Evolutionary conservation across 2,888 invertebrate species (phyloP), one percentile per base, ranked within the genome.

Genomic region (Encarsia formosa): DNA sequence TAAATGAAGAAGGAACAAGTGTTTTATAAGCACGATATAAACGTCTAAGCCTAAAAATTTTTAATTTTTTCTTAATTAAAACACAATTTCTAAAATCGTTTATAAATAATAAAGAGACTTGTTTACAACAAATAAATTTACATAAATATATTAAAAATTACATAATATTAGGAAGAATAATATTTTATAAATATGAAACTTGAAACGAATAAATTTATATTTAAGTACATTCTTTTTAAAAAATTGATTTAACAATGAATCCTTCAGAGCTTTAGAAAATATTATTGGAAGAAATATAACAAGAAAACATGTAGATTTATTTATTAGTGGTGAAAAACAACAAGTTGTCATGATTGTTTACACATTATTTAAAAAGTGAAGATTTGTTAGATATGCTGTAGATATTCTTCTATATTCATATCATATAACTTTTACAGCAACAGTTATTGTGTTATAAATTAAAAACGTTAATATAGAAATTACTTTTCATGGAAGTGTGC

Each of bases 351-450:
- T 8, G 26, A 26, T 6, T 8, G 35, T 16, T 39, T 49, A 42
- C 29, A 32, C 16, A 49, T 50, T 50, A 19, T 23, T 46, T 43
- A 35, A 41, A 59, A 52, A 54, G 40, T 54, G 31, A 58, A 53
- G 35, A 54, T 44, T 24, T 19, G 34, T 61, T 61, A 59, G 53
- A 58, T 59, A 56, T 56, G 54, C 53, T 56, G 51, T 49, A 43
- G 51, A 56, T 56, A 51, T 58, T 58, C 53, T 58, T 50, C 42
- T 51, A 5, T 46, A 43, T 49, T 52, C 44, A 44, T 48, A 37
- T 46, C 35, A 44, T 45, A 34, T 47, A 35, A 48, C 45, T 34
- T n/a, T 15, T 38, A 15, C 38, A 39, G 16, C 38, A 47, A 47
- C 40, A 43, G 40, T 57, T 52, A 47, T 44, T 43, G 32, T 40